Evolutionary conservation across 2,113 vertebrate species (phyloP), one percentile per base, ranked within the genome.

Genomic region (Ivindomyrus marchei): DNA sequence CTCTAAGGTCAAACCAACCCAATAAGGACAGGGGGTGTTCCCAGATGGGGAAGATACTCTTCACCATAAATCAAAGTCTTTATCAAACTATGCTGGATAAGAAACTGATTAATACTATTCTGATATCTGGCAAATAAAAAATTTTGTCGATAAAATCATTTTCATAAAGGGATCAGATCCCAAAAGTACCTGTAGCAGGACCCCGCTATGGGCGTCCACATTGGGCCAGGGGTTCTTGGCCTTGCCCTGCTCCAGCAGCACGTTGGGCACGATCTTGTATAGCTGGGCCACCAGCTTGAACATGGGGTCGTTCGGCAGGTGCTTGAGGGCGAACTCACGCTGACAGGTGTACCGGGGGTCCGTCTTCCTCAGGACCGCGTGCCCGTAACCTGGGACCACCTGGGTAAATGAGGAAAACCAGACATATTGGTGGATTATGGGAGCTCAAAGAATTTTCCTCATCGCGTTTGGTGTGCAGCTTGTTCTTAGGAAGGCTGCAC

Each of bases 221-320:
- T 99, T 99, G 94, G 98, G 98, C 98, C 98, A 99, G 27, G 98
- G 98, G 93, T 99, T 99, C 94, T 99, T 98, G 93, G 98, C 98
- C 92, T 99, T 99, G 89, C 98, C 98, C 94, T 99, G 98, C 92
- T 99, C 98, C 95, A 99, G 95, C 46, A 99, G 97, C 91, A 99
- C 96, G 1, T 97, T 96, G 93, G 98, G 98, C 2, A 99, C 98
- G 3, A 99, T 98, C 96, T 99, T 99, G 93, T 99, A 99, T 21
- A 99, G 97, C 92, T 99, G 98, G 0, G 98, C 95, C 52, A 99
- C 98, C 85, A 99, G 89, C 94, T 97, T 98, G 94, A 99, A 99
- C 95, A 99, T 94, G 88, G 98, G 97, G 93, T 99, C 98, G n/a
- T 96, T 95, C 90, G 98, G 98, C 87, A 99, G 96, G 93, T 99